Conservation (phyloP, 92 coral and sea anemone species). For the Parazoanthus swiftii region DNA sequence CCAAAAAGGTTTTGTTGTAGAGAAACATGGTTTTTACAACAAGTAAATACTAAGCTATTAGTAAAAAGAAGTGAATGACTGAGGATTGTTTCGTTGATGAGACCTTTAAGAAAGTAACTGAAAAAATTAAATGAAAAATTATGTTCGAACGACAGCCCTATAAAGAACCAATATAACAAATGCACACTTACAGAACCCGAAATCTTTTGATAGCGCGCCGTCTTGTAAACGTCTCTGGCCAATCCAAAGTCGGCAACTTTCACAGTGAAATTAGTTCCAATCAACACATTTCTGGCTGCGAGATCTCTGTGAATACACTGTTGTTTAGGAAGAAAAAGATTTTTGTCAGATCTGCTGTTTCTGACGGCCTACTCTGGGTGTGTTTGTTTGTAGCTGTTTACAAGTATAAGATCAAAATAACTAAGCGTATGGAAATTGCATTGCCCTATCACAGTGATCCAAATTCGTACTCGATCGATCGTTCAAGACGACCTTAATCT, state of each 20-base stretch:
- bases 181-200: neutral
- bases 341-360: neutral
- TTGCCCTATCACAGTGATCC: too few relatives aligned
- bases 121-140: too few relatives aligned
- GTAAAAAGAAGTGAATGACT: too few relatives aligned
- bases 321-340: neutral
- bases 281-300: constrained; percentile 14
- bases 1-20: neutral
- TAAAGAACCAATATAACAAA: too few relatives aligned
- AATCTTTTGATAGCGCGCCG: neutral
- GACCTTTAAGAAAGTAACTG: too few relatives aligned
- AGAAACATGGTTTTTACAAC: neutral
- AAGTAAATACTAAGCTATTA: too few relatives aligned
- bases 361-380: neutral
- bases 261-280: neutral
- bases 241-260: constrained; percentile 36
- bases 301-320: constrained; percentile 35
- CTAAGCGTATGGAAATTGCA: too few relatives aligned
- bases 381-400: neutral
- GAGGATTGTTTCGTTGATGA: too few relatives aligned
- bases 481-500: too few relatives aligned
- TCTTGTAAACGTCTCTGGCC: constrained; percentile 29
- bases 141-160: too few relatives aligned
- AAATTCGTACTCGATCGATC: too few relatives aligned
- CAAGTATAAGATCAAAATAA: too few relatives aligned